A percentile compares a stretch with the other conserved stretches of the same genome.
These are phyloP conservation scores for Bombus sibiricus DNA, from an alignment of 1,140 invertebrate species.

Conservation along the genomic window DNA sequence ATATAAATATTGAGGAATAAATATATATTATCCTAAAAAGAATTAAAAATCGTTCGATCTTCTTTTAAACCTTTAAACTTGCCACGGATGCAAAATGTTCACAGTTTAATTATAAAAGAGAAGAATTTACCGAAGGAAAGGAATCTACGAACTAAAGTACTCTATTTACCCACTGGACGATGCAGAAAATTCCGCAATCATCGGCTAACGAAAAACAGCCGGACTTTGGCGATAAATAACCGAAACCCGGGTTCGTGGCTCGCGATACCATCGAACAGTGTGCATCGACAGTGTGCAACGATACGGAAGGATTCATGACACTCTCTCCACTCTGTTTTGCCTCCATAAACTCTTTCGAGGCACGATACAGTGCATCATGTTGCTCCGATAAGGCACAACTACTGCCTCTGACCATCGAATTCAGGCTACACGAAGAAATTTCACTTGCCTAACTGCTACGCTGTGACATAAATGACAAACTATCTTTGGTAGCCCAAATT, in stretches of 20 bases:
- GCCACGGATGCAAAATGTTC: too few relatives aligned
- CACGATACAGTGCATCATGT: conserved; percentile 74
- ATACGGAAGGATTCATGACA: background rate
- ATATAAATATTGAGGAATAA: too few relatives aligned
- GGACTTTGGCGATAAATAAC: conserved; percentile 6
- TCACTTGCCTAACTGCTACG: too few relatives aligned
- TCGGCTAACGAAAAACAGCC: background rate
- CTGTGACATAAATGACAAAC: too few relatives aligned
- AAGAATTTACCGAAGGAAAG: too few relatives aligned
- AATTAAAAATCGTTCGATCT: too few relatives aligned
- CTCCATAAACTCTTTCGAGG: conserved; percentile 79
- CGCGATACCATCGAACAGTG: background rate
- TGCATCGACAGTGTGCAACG: conserved; percentile 10
- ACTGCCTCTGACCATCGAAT: background rate
- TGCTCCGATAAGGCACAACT: conserved; percentile 59
- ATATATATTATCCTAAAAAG: too few relatives aligned
- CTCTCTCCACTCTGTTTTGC: conserved; percentile 72
- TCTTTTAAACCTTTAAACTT: too few relatives aligned
- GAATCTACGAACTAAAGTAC: background rate
- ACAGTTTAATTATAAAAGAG: too few relatives aligned
- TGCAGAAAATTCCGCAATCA: conserved; percentile 5
- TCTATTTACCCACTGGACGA: background rate
- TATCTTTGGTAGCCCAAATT: too few relatives aligned
- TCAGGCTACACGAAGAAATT: background rate
- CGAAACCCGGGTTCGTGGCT: background rate